Evolutionary conservation across 1,140 invertebrate genomes (phyloP).

Genomic region (Steinernema khuongi): DNA sequence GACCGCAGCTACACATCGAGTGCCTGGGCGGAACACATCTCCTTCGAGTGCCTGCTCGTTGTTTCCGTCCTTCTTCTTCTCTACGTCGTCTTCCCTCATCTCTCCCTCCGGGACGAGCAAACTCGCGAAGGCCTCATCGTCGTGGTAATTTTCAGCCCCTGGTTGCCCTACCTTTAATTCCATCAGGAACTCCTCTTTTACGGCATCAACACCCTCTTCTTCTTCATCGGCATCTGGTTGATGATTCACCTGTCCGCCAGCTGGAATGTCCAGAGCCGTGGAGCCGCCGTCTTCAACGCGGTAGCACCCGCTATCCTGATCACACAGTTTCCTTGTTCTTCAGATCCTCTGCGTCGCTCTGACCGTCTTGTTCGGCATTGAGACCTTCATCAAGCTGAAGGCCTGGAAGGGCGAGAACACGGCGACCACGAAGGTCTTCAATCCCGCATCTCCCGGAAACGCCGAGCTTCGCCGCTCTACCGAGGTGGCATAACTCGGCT

Average conservation of each 20-base stretch:
- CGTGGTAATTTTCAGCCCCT: slow-evolving; percentile 35
- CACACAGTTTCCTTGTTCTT: slow-evolving; percentile 20
- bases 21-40: slow-evolving; percentile 58
- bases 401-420: slow-evolving; percentile 52
- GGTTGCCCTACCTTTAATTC: not conserved
- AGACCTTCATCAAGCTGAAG: slow-evolving; percentile 54
- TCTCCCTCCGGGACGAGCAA: slow-evolving; percentile 52
- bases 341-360: slow-evolving; percentile 55
- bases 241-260: slow-evolving; percentile 58
- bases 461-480: slow-evolving; percentile 26
- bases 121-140: slow-evolving; percentile 55
- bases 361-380: slow-evolving; percentile 51
- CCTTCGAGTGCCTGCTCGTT: slow-evolving; percentile 55
- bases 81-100: slow-evolving; percentile 57
- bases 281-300: slow-evolving; percentile 56
- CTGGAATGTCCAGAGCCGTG: slow-evolving; percentile 55
- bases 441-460: slow-evolving; percentile 16
- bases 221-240: slow-evolving; percentile 54
- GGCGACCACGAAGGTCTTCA: slow-evolving; percentile 24
- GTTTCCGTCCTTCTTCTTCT: slow-evolving; percentile 48
- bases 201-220: slow-evolving; percentile 54
- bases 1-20: slow-evolving; percentile 52
- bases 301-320: slow-evolving; percentile 30
- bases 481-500: not conserved
- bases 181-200: slow-evolving; percentile 56